These are phyloP conservation scores for Eupithecia dodoneata DNA, from an alignment of 2,888 invertebrate genomes.

Conservation along the genomic window DNA sequence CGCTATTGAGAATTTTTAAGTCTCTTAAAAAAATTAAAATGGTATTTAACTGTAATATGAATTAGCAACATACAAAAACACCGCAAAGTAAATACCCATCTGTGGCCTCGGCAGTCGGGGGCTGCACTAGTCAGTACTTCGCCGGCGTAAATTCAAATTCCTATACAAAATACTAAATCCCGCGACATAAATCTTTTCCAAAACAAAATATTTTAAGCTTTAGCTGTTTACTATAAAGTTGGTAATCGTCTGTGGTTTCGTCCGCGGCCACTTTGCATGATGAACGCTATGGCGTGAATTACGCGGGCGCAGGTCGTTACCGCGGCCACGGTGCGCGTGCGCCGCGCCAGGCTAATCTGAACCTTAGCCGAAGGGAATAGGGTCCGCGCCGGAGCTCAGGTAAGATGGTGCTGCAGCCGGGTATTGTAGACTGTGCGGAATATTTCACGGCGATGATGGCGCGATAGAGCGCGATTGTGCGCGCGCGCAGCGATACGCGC, in stretches of 20 bases:
- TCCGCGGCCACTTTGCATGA: slow-evolving; percentile 75
- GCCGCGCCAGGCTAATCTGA: neutral
- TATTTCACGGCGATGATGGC: slow-evolving; percentile 79
- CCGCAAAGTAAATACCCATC: neutral
- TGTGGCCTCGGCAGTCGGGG: neutral
- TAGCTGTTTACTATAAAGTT: slow-evolving; percentile 42
- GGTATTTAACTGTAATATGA: neutral
- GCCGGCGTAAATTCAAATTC: slow-evolving; percentile 72
- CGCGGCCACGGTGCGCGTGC: slow-evolving; percentile 40
- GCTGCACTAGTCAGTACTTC: slow-evolving; percentile 42
- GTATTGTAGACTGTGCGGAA: slow-evolving; percentile 67
- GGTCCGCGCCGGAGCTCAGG: slow-evolving; percentile 37
- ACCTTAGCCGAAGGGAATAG: slow-evolving; percentile 38
- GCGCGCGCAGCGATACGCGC: slow-evolving; percentile 70
- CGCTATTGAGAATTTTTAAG: neutral
- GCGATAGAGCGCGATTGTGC: slow-evolving; percentile 71
- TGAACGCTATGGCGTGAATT: slow-evolving; percentile 80
- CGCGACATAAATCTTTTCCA: slow-evolving; percentile 63
- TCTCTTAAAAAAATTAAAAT: neutral
- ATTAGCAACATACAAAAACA: neutral
- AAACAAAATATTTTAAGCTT: slow-evolving; percentile 34
- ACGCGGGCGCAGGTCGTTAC: slow-evolving; percentile 78
- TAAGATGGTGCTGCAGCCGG: slow-evolving; percentile 30
- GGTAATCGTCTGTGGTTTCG: slow-evolving; percentile 36
- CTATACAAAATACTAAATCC: slow-evolving; percentile 66